phyloP scores from a whole-genome alignment of 2,797 vertebrate species.

The Serranus cabrilla region DNA sequence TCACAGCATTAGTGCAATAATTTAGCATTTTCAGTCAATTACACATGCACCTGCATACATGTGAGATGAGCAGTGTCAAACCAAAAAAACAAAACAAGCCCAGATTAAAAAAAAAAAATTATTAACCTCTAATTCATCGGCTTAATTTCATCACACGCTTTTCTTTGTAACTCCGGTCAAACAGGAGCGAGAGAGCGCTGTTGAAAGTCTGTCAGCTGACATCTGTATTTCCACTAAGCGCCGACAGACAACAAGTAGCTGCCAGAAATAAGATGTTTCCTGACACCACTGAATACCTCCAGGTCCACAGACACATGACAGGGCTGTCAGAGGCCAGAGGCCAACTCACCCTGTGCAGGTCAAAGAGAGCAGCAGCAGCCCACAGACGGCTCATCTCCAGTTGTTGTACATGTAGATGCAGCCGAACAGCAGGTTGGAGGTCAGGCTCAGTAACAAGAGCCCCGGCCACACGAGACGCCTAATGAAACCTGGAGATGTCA shows the following conservation, averaged over 20 bases:
- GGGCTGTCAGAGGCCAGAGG: conserved; percentile 1
- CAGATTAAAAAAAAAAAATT: conserved; percentile 23
- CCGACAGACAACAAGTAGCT: conserved; percentile 17
- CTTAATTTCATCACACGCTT: neutral
- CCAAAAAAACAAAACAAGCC: conserved; percentile 13
- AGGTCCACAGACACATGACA: neutral
- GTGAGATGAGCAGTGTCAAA: conserved; percentile 29
- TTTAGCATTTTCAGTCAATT: conserved; percentile 33
- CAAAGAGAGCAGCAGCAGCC: conserved; percentile 10
- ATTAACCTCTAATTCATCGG: conserved; percentile 13
- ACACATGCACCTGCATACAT: conserved; percentile 34
- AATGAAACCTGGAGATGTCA: conserved; percentile 80
- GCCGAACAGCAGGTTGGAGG: conserved; percentile 89
- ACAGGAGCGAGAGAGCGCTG: conserved; percentile 12
- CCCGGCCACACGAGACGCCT: conserved; percentile 81
- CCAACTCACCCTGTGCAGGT: conserved; percentile 11
- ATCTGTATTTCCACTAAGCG: conserved; percentile 27
- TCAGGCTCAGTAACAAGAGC: conserved; percentile 90
- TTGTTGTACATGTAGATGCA: conserved; percentile 89
- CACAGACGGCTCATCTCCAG: conserved; percentile 75
- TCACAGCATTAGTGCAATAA: conserved; percentile 48
- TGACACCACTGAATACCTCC: conserved; percentile 6
- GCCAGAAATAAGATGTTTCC: conserved; percentile 25
- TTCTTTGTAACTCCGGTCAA: neutral
- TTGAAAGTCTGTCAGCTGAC: conserved; percentile 17